Percentiles rank a stretch among this genome's conserved stretches.
Conservation (phyloP, 2,797 vertebrate genomes). For the Leontopithecus rosalia region DNA sequence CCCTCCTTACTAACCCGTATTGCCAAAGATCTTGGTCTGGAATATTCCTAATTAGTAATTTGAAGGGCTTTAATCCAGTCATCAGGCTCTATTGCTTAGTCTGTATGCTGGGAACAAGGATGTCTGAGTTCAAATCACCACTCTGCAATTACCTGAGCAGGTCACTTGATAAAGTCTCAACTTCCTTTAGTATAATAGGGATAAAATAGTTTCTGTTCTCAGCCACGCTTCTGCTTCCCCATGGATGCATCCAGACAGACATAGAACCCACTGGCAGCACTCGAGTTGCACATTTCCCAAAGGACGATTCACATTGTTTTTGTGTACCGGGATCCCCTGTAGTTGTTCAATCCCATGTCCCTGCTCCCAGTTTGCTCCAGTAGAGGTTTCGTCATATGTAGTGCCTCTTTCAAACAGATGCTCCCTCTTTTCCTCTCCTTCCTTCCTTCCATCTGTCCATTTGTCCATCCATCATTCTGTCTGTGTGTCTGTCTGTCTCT, state of each 20-base stretch:
- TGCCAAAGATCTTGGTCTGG: not conserved
- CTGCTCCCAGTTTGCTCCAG: not conserved
- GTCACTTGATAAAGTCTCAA: not conserved
- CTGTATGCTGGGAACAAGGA: not conserved
- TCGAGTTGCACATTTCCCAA: not conserved
- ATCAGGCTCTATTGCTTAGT: not conserved
- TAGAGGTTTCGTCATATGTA: not conserved
- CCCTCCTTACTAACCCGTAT: not conserved
- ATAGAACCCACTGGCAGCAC: not conserved
- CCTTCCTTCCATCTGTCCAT: not conserved
- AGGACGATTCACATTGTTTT: not conserved
- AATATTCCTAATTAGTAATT: not conserved
- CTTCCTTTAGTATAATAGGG: not conserved
- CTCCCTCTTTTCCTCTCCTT: not conserved
- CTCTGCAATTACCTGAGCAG: not conserved
- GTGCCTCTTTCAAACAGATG: conserved; percentile 21
- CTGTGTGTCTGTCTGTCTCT: not conserved
- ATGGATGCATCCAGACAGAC: not conserved
- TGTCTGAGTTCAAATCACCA: not conserved
- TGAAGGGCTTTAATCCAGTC: not conserved
- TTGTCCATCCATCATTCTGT: not conserved
- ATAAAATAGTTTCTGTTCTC: not conserved
- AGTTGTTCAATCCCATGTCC: not conserved
- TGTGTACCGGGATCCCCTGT: not conserved
- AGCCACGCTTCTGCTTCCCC: not conserved